Evolutionary conservation across 2,113 vertebrate genomes (phyloP), one percentile per base, ranked within the genome.

Genomic region (Deroptyus accipitrinus): DNA sequence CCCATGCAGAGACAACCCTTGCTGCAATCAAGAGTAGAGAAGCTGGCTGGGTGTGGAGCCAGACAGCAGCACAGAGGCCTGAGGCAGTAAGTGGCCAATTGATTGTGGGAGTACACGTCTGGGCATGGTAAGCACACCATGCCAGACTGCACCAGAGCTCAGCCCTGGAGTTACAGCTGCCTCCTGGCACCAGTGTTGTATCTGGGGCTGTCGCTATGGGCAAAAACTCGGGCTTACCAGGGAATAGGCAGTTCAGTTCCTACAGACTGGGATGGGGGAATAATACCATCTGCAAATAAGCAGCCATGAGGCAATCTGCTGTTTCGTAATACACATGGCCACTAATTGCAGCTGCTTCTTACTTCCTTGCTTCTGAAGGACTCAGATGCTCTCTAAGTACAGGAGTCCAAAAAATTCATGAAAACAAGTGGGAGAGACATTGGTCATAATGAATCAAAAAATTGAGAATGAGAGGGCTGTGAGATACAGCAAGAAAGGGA

Each of bases 1-100:
- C 30, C 63, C 54, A 11, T 10, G 49, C 49, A 70, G 55, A 48
- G 44, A 75, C n/a, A 75, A n/a, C 13, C 30, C 42, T 37, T 48
- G 42, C 48, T 64, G 64, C 1, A 1, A 17, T 1, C 1, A 0
- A 23, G 0, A 66, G 55, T 2, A 75, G 51, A 48, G 48, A 79
- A 64, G 30, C 24, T 72, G 42, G 25, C 28, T 62, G 42, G 25
- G 28, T 64, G 88, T 7, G 73, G 61, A 68, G 59, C 10, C 15
- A 64, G 72, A 14, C 20, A 68, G 35, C 31, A 35, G 31, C 70
- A 44, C 5, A 55, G 51, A 46, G 55, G n/a, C 27, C 54, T 46
- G 35, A 18, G 33, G 44, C 0, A 1, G 20, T 6, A 35, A 66
- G 62, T 28, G 14, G 17, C 41, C 62, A 66, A n/a, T 7, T 54